Conservation (phyloP, 2,113 vertebrate genomes). For the Rhynchopsitta pachyrhyncha region DNA sequence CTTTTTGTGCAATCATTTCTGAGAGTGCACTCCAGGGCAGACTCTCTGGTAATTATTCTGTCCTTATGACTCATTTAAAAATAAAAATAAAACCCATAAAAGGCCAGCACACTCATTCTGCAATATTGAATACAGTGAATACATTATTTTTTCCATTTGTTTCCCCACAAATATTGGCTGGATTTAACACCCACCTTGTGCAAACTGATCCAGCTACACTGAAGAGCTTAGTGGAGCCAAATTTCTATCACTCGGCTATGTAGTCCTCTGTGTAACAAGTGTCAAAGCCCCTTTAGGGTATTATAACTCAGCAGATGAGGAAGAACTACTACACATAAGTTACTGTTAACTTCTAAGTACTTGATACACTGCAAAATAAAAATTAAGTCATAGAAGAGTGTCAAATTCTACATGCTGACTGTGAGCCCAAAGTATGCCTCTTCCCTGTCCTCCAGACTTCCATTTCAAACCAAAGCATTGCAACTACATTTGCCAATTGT, state of each 20-base stretch:
- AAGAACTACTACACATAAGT: not conserved
- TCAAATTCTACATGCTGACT: not conserved
- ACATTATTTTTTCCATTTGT: not conserved
- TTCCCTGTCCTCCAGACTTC: not conserved
- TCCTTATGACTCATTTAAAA: not conserved
- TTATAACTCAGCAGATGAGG: not conserved
- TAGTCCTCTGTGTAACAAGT: not conserved
- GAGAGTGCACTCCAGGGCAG: not conserved
- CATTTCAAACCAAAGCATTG: not conserved
- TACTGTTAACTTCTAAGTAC: not conserved
- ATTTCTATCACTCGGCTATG: not conserved
- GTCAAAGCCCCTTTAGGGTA: not conserved
- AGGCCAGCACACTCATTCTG: not conserved
- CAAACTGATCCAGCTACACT: not conserved
- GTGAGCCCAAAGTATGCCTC: not conserved
- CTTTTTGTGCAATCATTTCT: not conserved
- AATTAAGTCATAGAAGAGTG: not conserved
- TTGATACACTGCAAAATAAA: not conserved
- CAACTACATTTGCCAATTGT: not conserved
- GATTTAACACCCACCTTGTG: not conserved
- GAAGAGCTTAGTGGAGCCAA: not conserved
- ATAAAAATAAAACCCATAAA: not conserved
- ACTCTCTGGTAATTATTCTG: not conserved
- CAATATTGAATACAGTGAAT: not conserved
- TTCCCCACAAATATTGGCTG: not conserved